Conservation (phyloP, 2,113 vertebrate genomes). For the Mionectes macconnelli region DNA sequence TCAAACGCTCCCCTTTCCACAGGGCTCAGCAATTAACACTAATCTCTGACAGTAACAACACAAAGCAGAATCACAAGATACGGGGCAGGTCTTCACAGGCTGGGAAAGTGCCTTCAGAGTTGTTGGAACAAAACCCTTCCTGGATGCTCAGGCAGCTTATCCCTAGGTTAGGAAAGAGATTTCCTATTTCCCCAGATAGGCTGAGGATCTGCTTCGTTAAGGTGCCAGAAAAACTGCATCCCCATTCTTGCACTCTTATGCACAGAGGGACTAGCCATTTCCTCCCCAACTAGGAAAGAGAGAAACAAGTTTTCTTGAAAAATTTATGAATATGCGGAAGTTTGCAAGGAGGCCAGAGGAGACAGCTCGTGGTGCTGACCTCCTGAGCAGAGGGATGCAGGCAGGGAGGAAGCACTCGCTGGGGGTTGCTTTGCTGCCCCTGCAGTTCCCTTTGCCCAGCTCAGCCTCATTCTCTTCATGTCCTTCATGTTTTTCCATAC, state of each 20-base stretch:
- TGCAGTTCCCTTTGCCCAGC: accelerated
- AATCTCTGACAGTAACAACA: background rate
- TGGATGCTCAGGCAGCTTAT: background rate
- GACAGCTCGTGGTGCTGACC: background rate
- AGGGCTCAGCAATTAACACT: background rate
- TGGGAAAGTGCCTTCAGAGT: background rate
- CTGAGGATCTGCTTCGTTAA: background rate
- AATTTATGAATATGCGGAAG: background rate
- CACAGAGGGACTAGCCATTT: background rate
- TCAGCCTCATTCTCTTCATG: background rate
- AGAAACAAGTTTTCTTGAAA: background rate
- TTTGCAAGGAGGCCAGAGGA: background rate
- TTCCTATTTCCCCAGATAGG: background rate
- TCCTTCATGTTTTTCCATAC: background rate
- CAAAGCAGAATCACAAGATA: background rate
- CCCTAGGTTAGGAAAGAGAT: background rate
- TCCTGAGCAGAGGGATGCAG: background rate
- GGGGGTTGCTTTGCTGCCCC: background rate
- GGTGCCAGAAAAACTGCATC: background rate
- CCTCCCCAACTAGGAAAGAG: background rate
- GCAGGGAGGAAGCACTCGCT: background rate
- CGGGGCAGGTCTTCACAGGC: background rate
- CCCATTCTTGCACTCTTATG: accelerated
- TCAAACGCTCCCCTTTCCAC: background rate
- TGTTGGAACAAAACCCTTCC: background rate